phyloP scores from a whole-genome alignment of 2,113 vertebrate genomes.

The Thalassarche chlororhynchos region DNA sequence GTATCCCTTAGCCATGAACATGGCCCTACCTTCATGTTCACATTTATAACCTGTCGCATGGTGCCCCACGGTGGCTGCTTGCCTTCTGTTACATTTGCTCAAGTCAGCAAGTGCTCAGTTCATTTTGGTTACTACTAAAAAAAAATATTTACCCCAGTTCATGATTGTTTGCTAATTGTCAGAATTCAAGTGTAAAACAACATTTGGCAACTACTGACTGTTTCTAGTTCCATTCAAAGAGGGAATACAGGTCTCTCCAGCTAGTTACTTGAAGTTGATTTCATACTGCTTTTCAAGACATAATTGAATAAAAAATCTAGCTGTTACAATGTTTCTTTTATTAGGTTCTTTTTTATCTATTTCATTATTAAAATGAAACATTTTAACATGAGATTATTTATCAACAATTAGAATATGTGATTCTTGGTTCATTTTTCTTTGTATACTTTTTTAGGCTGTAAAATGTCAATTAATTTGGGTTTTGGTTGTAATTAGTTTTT shows the following conservation, averaged over 20 bases:
- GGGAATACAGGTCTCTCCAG: background rate
- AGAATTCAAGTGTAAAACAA: background rate
- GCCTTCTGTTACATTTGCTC: background rate
- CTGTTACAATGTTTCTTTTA: background rate
- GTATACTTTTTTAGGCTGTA: background rate
- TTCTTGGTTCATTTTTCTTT: background rate
- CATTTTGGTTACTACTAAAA: background rate
- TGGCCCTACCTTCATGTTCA: background rate
- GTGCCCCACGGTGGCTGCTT: conserved; percentile 59
- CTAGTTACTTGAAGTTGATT: background rate
- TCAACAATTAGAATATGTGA: background rate
- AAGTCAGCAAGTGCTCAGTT: background rate
- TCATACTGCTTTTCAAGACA: background rate
- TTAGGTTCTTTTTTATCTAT: background rate
- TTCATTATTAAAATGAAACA: background rate
- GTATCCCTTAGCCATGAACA: background rate
- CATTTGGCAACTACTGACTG: background rate
- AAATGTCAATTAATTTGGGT: background rate
- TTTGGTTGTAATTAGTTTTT: background rate
- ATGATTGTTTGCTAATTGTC: background rate
- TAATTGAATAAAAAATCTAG: background rate
- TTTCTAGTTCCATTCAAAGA: background rate
- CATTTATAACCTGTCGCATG: background rate
- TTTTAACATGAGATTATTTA: background rate
- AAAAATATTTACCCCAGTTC: background rate